Evolutionary conservation across 2,888 invertebrate species (phyloP), one percentile per base, ranked within the genome.

Genomic region (Arrhopalites spinosus): DNA sequence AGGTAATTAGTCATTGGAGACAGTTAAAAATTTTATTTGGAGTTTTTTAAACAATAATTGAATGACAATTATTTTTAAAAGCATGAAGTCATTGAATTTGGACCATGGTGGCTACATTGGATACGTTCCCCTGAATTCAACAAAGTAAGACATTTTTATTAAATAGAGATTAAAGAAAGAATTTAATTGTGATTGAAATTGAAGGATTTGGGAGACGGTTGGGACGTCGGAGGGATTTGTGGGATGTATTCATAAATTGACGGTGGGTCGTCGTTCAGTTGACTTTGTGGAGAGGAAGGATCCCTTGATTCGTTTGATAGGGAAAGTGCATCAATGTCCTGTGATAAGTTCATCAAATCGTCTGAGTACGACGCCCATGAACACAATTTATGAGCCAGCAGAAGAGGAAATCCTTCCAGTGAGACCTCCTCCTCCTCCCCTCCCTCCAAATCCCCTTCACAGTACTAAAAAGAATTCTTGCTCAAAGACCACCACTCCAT

Each of bases 231-330:
- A 89, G 79, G 93, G 94, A 29, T 90, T 95, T 83, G 90, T 93
- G 82, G 95, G 96, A 2, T 96, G 96, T 87, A 90, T 96, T 78
- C 90, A 91, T 83, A 90, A 91, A 83, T 87, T 95, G 83, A 90
- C 91, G 86, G 90, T 95, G 84, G 93, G 93, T 83, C 90, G 91
- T 75, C 90, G 90, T 84, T 86, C 87, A 17, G 87, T 91, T 43
- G 92, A 93, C 86, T 88, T 92, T 80, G 67, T 27, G 23, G 89
- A 92, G 83, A 90, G 90, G 80, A 87, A 89, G 84, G 74, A 85
- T 84, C 68, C 84, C 36, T 72, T 82, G 67, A 77, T 82, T 71
- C 78, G 77, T 67, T 75, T 78, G 43, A 79, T 81, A 59, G 66
- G 76, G 45, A 74, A 80, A 77, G 78, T 81, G 75, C 76, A 70